Base-by-base conservation (phyloP, 2,888 invertebrate species). In the Lacanobia wlatinum region DNA sequence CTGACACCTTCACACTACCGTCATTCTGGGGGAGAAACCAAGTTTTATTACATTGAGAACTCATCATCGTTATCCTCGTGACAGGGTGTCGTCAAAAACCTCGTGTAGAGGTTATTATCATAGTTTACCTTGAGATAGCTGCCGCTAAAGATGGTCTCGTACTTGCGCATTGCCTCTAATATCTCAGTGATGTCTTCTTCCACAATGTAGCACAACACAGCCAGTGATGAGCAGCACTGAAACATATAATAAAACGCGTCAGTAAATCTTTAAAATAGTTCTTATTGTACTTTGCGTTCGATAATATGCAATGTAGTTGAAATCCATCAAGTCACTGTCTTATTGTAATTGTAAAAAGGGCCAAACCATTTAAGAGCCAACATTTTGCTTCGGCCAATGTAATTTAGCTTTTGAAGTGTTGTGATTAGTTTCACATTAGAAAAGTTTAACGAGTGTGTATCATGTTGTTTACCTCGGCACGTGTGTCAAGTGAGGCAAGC, bases 221-320 rank as follows among this genome's bases (percentile, higher is more conserved):
- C 98, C 86, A 99, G 93, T 0, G 99, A 97, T 84, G 97, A 97
- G 88, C 98, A 98, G 90, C 98, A 98, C 98, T 99, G 93, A 14
- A 96, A 94, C 7, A 60, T n/a, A 40, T 1, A 16, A 63, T 14
- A 14, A 14, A 58, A 21, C 2, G n/a, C 34, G 38, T 58, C 12
- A 58, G 12, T n/a, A 34, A 2, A n/a, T 38, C n/a, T 34, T 34
- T 56, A 1, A 58, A 38, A 12, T 40, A 40, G 9, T 12, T 40
- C 40, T 9, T 9, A 40, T 2, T 10, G 10, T 40, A 9, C 9
- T 40, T 40, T 40, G 40, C 40, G 10, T 40, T 28, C 28, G 28
- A 28, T 28, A 1, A 28, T 28, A 28, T 28, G 28, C 28, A 28
- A 28, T 28, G 28, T 28, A 28, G 28, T 28, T 28, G 28, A 28